Evolutionary conservation across 2,888 invertebrate genomes (phyloP), one percentile per base, ranked within the genome.

Genomic region (Notocelia uddmanniana): DNA sequence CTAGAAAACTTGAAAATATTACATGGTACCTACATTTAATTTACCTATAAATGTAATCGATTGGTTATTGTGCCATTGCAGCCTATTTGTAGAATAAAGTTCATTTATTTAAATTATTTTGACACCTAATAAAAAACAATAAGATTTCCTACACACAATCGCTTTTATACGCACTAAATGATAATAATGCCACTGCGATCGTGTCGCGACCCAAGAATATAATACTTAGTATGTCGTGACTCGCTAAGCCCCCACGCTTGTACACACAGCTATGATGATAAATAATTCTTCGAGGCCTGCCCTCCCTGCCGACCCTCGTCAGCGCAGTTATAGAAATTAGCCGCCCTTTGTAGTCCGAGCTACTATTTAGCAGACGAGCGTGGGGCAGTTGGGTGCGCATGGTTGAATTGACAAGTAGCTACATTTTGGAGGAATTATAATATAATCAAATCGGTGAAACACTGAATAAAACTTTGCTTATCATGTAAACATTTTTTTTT

Each of bases 271-370:
- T 45, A 50, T 23, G 23, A 48, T 9, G 21, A 52, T 52, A 63
- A 63, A 63, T 63, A 63, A 63, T 63, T 63, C 19, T 63, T 52
- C 15, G 52, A 19, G 18, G 52, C 26, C 37, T 8, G 52, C 15
- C 50, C 52, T 21, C 37, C 19, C 34, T 15, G 64, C 52, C 64
- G 37, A 64, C 64, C 64, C 64, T 64, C 64, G 64, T 64, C 64
- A 64, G 64, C 34, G 64, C 11, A 21, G 64, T 52, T 34, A 54
- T 54, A 64, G 64, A 64, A 64, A 64, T 64, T 64, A 64, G 64
- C 63, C 23, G 10, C 23, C 21, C 64, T 64, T 64, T 64, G 52
- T 64, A 37, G 52, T 54, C 64, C 21, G 54, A 21, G 21, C 37
- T 34, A 34, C 63, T 31, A 54, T 64, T 52, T 52, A 45, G 34